Evolutionary conservation across 2,113 vertebrate genomes (phyloP), one percentile per base, ranked within the genome.

Genomic region (Scalopus aquaticus): DNA sequence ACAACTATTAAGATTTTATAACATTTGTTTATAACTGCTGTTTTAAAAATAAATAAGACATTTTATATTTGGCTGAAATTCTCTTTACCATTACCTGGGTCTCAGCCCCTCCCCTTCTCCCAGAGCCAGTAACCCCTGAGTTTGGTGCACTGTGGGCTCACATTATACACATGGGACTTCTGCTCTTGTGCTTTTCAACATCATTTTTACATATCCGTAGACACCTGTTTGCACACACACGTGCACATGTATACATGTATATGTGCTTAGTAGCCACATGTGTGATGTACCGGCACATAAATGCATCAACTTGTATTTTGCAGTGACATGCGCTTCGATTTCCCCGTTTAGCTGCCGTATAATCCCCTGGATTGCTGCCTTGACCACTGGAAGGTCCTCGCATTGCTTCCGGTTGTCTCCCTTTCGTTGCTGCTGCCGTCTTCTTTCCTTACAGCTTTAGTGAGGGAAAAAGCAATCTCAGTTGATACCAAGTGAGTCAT

Each of bases 21-120:
- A 88, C 51, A 78, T 91, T 82, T 93, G 56, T 79, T 96, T 89
- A 37, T 32, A 88, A 30, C 28, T 62, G 78, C 39, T 84, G 6
- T 73, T 94, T 90, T n/a, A 46, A 77, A 88, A 60, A 49, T 9
- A 80, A 89, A 62, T 22, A 80, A 69, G 67, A 72, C 3, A 77
- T 81, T 62, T 88, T 86, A 32, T 11, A 89, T 92, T 74, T 80
- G 44, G 35, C 54, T 56, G 74, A 87, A 56, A 19, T 87, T 90
- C 10, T 28, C 10, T 90, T 83, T 88, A 67, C 8, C 26, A 13
- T 62, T 84, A 76, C 64, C 35, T 58, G 46, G 5, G 26, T 60
- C 54, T 81, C 79, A 58, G 10, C 35, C 37, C 35, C 54, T 35
- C 32, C 24, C 26, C n/a, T 70, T 89, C n/a, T 82, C 30, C 72